A percentile compares a stretch with the other conserved stretches of the same genome.
Evolutionary conservation across 2,888 invertebrate species (phyloP).

Genomic region (Choreutis nemorana): DNA sequence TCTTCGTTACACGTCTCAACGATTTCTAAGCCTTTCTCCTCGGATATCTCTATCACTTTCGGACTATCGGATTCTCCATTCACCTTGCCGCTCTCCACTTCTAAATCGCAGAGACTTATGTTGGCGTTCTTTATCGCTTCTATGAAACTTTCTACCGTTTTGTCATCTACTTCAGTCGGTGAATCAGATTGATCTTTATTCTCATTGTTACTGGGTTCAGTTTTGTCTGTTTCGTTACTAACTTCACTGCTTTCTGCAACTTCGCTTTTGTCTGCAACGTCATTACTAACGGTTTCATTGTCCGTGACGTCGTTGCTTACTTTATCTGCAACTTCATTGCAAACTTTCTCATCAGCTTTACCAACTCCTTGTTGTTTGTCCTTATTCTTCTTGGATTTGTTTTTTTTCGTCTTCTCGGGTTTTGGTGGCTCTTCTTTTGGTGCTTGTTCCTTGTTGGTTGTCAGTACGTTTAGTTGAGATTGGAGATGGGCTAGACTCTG

Average conservation of each 20-base stretch:
- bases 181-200: constrained; percentile 14
- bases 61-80: neutral
- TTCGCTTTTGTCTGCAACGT: constrained; percentile 1
- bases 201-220: constrained; percentile 14
- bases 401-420: constrained; percentile 41
- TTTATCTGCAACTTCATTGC: neutral
- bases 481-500: constrained; percentile 68
- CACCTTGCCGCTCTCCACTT: constrained; percentile 15
- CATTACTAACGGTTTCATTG: constrained; percentile 9
- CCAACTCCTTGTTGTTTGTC: too few species aligned
- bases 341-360: neutral
- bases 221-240: constrained; percentile 6
- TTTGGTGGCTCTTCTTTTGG: constrained; percentile 34
- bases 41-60: neutral
- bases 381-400: constrained; percentile 44
- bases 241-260: constrained; percentile 8
- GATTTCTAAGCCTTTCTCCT: constrained; percentile 2
- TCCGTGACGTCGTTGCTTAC: constrained; percentile 29
- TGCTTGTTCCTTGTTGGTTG: constrained; percentile 28
- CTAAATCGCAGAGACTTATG: constrained; percentile 34
- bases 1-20: constrained; percentile 18
- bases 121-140: constrained; percentile 43
- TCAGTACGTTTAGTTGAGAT: constrained; percentile 59
- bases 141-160: constrained; percentile 37
- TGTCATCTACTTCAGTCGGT: constrained; percentile 30